Evolutionary conservation across 2,888 invertebrate genomes (phyloP).

Genomic region (Gnatocerus cornutus): DNA sequence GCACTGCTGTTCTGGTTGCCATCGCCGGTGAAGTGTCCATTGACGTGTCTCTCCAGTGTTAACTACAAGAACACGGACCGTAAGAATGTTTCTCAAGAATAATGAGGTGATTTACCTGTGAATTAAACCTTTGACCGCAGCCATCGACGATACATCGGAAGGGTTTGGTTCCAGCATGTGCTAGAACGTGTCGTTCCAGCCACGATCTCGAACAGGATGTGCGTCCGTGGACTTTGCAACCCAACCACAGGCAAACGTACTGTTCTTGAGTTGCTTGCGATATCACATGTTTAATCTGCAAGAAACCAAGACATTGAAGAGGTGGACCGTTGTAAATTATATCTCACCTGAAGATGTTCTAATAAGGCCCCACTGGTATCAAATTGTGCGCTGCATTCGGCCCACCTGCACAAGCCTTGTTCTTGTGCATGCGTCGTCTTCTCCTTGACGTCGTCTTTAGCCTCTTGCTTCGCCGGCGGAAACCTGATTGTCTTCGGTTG

Average conservation of each 20-base stretch:
- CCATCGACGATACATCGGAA: conserved; percentile 97
- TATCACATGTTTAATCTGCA: conserved; percentile 87
- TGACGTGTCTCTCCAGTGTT: conserved; percentile 92
- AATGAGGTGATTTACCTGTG: conserved; percentile 77
- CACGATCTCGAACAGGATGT: conserved; percentile 94
- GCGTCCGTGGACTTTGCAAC: conserved; percentile 95
- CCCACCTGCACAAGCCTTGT: conserved; percentile 82
- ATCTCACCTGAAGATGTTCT: conserved; percentile 92
- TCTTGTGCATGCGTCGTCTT: conserved; percentile 66
- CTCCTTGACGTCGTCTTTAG: conserved; percentile 62
- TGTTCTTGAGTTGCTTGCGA: conserved; percentile 88
- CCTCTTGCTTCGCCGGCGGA: conserved; percentile 71
- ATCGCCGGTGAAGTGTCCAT: conserved; percentile 89
- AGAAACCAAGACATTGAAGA: conserved; percentile 53
- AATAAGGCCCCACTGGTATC: conserved; percentile 87
- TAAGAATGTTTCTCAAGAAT: not conserved
- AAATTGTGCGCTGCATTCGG: conserved; percentile 85
- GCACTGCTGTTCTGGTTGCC: conserved; percentile 73
- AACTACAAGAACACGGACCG: conserved; percentile 73
- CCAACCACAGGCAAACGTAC: conserved; percentile 93
- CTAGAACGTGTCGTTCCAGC: conserved; percentile 93
- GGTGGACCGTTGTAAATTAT: no score
- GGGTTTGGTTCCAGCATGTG: conserved; percentile 93
- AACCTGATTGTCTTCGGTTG: conserved; percentile 88
- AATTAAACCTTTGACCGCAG: conserved; percentile 90